phyloP scores from a whole-genome alignment of 1,140 invertebrate genomes.

The Trichoplusia ni region DNA sequence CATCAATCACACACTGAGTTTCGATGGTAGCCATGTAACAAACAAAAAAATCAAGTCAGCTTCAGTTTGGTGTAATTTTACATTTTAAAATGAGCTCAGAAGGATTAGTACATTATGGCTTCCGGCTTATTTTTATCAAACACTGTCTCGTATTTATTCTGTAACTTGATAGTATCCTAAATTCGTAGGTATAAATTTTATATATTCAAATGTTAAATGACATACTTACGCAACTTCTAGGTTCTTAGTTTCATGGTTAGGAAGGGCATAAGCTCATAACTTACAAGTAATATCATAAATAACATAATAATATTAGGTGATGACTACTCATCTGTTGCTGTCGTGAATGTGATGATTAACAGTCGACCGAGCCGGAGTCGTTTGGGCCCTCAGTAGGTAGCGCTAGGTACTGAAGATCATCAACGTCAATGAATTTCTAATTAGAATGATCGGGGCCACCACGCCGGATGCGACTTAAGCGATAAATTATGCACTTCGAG shows the following conservation, averaged over 20 bases:
- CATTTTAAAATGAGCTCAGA: neutral
- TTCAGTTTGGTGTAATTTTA: neutral
- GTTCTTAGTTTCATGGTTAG: too few relatives aligned
- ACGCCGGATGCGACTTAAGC: constrained; percentile 65
- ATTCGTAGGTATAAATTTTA: neutral
- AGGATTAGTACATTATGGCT: neutral
- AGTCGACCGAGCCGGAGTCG: neutral
- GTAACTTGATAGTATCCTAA: constrained; percentile 6
- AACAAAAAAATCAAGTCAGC: too few relatives aligned
- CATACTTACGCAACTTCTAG: too few relatives aligned
- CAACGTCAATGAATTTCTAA: constrained; percentile 71
- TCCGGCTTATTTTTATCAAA: neutral
- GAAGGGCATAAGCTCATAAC: too few relatives aligned
- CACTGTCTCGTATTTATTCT: neutral
- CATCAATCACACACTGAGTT: neutral
- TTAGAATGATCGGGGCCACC: constrained; percentile 61
- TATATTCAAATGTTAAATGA: too few relatives aligned
- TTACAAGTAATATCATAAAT: constrained; percentile 3
- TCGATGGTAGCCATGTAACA: too few relatives aligned
- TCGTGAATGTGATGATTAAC: neutral
- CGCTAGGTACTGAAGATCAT: constrained; percentile 37
- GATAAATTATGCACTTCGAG: constrained; percentile 76
- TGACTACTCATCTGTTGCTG: constrained; percentile 5
- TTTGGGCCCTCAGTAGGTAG: neutral
- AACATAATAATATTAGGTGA: constrained; percentile 4